Conservation (phyloP, 1,140 invertebrate genomes). For the Maniola jurtina region DNA sequence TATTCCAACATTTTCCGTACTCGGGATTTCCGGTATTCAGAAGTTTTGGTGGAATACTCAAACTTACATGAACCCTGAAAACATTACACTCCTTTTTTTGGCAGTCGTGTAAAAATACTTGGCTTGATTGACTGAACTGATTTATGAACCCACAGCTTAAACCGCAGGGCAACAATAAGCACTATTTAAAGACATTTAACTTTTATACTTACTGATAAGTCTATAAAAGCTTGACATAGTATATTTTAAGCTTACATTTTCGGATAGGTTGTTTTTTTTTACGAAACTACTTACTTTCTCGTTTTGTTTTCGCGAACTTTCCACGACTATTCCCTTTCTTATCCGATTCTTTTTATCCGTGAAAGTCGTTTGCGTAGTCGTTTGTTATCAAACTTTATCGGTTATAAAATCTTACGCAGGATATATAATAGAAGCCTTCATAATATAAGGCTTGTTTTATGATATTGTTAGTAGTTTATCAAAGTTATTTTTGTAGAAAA, state of each 20-base stretch:
- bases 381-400: constrained; percentile 20
- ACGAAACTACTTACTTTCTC: constrained; percentile 8
- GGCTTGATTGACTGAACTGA: no score
- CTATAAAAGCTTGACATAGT: no score
- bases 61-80: no score
- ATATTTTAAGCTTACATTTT: constrained; percentile 9
- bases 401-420: constrained; percentile 21
- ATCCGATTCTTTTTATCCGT: constrained; percentile 17
- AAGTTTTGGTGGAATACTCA: no score
- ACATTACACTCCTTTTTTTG: no score
- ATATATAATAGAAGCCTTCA: constrained; percentile 2
- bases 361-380: constrained; percentile 14
- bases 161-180: no score
- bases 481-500: constrained; percentile 1
- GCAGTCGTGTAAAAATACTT: no score
- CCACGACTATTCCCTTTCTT: constrained; percentile 9
- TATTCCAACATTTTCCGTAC: no score
- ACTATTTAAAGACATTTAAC: no score
- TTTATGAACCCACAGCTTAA: no score
- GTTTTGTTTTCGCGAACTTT: constrained; percentile 22
- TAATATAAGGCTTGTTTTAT: background rate
- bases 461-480: background rate
- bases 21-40: no score
- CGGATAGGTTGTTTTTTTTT: constrained; percentile 13
- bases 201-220: no score